Percentiles rank a stretch among this genome's conserved stretches.
phyloP scores from a whole-genome alignment of 1,140 invertebrate genomes.

The Hyles vespertilio region DNA sequence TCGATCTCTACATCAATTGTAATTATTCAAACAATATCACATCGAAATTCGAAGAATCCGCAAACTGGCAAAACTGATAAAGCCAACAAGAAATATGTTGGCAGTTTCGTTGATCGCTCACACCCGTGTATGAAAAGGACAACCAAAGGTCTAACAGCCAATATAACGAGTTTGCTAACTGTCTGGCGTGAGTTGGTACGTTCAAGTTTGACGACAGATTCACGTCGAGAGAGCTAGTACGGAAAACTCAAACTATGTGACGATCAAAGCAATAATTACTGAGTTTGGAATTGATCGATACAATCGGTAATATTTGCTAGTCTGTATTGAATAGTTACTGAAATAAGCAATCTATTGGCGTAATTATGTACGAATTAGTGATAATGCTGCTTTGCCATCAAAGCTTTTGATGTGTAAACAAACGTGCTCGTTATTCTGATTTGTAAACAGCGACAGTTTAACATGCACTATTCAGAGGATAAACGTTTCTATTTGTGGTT shows the following conservation, averaged over 20 bases:
- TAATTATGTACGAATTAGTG: too few relatives aligned
- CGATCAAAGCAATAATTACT: constrained; percentile 6
- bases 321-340: neutral
- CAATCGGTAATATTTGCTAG: neutral
- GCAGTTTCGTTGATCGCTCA: neutral
- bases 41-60: too few relatives aligned
- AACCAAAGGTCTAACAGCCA: constrained; percentile 26
- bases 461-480: too few relatives aligned
- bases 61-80: too few relatives aligned
- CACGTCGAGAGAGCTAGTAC: constrained; percentile 16
- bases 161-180: constrained; percentile 34
- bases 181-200: constrained; percentile 33
- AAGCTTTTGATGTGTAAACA: too few relatives aligned
- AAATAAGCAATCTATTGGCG: neutral
- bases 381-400: too few relatives aligned
- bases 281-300: constrained; percentile 7
- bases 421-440: too few relatives aligned
- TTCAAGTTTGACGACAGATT: constrained; percentile 47
- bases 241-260: constrained; percentile 2
- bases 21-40: too few relatives aligned
- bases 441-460: too few relatives aligned
- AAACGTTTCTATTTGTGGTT: too few relatives aligned
- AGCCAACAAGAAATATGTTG: too few relatives aligned
- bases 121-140: constrained; percentile 25
- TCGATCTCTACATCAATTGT: too few relatives aligned